phyloP scores from a whole-genome alignment of 2,113 vertebrate genomes.

The Cinclus cinclus region DNA sequence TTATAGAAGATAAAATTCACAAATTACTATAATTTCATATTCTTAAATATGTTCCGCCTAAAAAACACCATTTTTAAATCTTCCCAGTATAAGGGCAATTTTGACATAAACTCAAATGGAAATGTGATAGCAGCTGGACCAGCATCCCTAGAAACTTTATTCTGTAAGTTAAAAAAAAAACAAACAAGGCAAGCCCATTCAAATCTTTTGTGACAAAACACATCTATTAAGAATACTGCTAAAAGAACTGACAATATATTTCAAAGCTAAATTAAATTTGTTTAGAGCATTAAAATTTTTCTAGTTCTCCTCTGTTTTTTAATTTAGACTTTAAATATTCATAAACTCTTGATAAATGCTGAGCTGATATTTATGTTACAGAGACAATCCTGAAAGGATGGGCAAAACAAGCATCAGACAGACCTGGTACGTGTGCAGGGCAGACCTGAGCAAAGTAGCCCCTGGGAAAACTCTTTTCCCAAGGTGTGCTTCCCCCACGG shows the following conservation, averaged over 20 bases:
- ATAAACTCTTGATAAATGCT: neutral
- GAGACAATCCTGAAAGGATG: neutral
- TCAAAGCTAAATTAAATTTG: neutral
- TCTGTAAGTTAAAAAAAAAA: neutral
- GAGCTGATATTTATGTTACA: neutral
- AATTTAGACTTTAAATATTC: neutral
- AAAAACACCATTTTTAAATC: neutral
- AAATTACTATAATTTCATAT: neutral
- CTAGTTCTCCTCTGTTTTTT: neutral
- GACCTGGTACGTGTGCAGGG: neutral
- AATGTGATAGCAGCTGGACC: neutral
- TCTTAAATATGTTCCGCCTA: neutral
- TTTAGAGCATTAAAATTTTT: neutral
- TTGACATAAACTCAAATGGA: neutral
- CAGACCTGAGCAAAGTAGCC: neutral
- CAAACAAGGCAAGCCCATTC: neutral
- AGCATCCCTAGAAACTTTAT: neutral
- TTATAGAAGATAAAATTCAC: neutral
- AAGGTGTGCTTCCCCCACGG: rapidly evolving
- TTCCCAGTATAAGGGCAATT: neutral
- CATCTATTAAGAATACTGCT: neutral
- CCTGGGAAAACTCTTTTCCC: neutral
- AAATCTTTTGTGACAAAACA: neutral
- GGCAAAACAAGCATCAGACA: neutral
- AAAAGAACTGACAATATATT: neutral